Percentiles rank a stretch among this genome's conserved stretches.
Conservation (phyloP, 2,888 invertebrate species). For the Parascotia fuliginaria region DNA sequence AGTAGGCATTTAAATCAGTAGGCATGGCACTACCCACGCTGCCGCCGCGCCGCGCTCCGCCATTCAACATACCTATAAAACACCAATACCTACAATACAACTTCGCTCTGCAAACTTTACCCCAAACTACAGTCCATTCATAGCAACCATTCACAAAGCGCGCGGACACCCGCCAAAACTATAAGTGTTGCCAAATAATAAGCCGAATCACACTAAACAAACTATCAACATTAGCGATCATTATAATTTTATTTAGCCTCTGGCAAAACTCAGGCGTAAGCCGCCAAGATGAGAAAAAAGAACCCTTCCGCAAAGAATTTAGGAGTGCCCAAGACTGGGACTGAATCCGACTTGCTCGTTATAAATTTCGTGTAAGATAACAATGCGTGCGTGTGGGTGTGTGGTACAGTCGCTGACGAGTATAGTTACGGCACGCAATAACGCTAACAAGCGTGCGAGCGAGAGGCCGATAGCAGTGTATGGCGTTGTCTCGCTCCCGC, state of each 20-base stretch:
- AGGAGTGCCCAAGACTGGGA: slow-evolving; percentile 78
- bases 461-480: slow-evolving; percentile 56
- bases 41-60: slow-evolving; percentile 5
- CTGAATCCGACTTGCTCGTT: slow-evolving; percentile 82
- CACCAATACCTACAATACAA: slow-evolving; percentile 28
- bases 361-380: slow-evolving; percentile 85
- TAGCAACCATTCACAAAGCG: slow-evolving; percentile 57
- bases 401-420: slow-evolving; percentile 82
- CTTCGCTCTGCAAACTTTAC: slow-evolving; percentile 37
- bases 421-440: slow-evolving; percentile 85
- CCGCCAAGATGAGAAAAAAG: slow-evolving; percentile 60
- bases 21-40: slow-evolving; percentile 41
- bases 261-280: slow-evolving; percentile 61
- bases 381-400: slow-evolving; percentile 83
- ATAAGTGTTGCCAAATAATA: slow-evolving; percentile 70
- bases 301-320: slow-evolving; percentile 83
- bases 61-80: slow-evolving; percentile 27
- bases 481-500: slow-evolving; percentile 64
- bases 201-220: slow-evolving; percentile 64
- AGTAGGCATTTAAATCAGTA: slow-evolving; percentile 38
- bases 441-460: slow-evolving; percentile 84
- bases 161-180: slow-evolving; percentile 56
- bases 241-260: slow-evolving; percentile 73
- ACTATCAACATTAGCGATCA: slow-evolving; percentile 58
- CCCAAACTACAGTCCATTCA: slow-evolving; percentile 58